Evolutionary conservation across 2,113 vertebrate species (phyloP).

Genomic region (Megalops atlanticus): DNA sequence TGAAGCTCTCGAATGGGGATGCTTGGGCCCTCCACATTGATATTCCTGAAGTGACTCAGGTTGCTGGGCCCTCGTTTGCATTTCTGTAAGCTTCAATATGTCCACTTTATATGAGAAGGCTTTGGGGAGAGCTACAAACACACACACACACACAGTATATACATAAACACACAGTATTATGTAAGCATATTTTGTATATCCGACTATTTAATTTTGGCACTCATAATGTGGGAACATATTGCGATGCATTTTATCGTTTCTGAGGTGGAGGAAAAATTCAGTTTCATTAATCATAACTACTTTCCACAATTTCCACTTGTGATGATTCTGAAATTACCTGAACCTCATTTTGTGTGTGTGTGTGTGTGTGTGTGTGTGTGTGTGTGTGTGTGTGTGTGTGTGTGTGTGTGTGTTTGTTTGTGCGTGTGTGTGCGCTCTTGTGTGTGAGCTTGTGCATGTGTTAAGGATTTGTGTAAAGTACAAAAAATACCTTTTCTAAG

Average conservation of each 20-base stretch:
- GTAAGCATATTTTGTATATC: no score
- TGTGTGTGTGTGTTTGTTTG: no score
- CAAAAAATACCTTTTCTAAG: no score
- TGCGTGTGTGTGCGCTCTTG: no score
- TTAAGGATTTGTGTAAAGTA: no score
- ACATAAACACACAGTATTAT: no score
- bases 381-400: no score
- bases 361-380: no score
- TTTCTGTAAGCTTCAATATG: constrained; percentile 7
- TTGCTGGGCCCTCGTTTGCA: not conserved
- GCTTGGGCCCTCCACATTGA: not conserved
- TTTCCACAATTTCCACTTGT: not conserved
- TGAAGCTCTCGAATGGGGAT: not conserved
- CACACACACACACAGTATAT: no score
- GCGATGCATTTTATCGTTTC: not conserved
- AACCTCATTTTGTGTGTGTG: no score
- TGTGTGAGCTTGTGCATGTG: no score
- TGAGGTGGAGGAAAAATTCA: not conserved
- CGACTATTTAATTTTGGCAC: no score
- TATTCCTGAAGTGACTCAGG: not conserved
- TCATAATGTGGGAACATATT: not conserved
- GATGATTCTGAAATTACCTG: not conserved
- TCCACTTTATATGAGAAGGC: not conserved
- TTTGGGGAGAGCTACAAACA: not conserved
- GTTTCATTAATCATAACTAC: not conserved